Base-by-base conservation (phyloP, 1,140 invertebrate species). In the Drosophila lacertosa region DNA sequence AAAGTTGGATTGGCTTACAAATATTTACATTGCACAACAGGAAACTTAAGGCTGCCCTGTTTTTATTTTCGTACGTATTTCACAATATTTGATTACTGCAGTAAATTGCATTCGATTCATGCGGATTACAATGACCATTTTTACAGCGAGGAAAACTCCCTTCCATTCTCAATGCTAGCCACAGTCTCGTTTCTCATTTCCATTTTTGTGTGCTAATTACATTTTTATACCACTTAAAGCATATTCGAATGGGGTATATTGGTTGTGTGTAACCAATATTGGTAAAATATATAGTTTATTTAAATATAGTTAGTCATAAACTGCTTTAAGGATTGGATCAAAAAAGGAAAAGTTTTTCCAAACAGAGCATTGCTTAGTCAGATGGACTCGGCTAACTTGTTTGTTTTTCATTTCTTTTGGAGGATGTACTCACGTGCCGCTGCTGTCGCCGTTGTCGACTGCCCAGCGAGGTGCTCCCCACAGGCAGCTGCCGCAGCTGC, bases 401-500 rank as follows among this genome's bases (percentile, higher is more conserved):
- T 26, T 24, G 2, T 9, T 26, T 47, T 26, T 13, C 9, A 3
- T 45, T 33, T n/a, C n/a, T 35, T 18, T 7, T 9, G 24, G 16
- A 7, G 29, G 40, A 55, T 32, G 13, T 57, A 89, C 83, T 83
- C 66, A 88, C 83, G 37, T 67, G 79, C 80, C 26, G 80, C 68
- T 58, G 90, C 80, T n/a, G 89, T 65, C 32, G 90, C 64, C 48
- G 90, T 53, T 26, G 69, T 77, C 13, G 81, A 58, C 57, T 88
- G 82, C n/a, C 82, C 81, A 37, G 82, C 33, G 47, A 86, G 64
- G 59, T 86, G 81, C 24, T 86, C 81, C 55, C 81, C 82, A 40
- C 81, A 86, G 55, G 83, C 78, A n/a, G 72, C 77, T 5, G 63
- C 64, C n/a, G 57, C 39, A 47, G 54, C 64, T 15, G 64, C 64